These are phyloP conservation scores for Elgonia sp. DNA, from an alignment of 2,888 invertebrate species.

Conservation along the genomic window DNA sequence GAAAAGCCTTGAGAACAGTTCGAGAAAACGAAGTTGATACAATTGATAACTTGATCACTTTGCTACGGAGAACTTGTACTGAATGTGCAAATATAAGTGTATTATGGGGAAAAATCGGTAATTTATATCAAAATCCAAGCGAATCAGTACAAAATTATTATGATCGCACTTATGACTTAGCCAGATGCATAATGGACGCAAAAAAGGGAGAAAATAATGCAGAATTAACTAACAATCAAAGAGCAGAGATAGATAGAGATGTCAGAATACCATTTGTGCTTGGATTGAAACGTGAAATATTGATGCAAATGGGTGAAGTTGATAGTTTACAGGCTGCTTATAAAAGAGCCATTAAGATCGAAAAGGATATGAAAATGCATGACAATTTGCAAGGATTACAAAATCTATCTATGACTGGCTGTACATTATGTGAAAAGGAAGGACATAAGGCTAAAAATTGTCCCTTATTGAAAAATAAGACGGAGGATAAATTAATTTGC, in stretches of 20 bases:
- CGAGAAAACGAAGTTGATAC: neutral
- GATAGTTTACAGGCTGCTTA: neutral
- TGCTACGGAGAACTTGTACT: neutral
- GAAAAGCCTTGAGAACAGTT: neutral
- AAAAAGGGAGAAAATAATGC: neutral
- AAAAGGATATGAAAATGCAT: neutral
- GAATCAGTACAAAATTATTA: neutral
- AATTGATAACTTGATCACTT: neutral
- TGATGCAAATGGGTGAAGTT: neutral
- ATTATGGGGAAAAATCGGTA: neutral
- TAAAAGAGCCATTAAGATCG: neutral
- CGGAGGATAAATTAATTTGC: neutral
- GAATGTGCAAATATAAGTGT: neutral
- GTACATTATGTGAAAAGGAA: constrained; percentile 12
- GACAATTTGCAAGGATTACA: neutral
- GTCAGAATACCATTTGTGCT: neutral
- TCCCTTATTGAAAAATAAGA: neutral
- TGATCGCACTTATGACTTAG: neutral
- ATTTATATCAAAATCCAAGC: neutral
- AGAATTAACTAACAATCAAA: constrained; percentile 4
- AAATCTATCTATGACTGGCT: neutral
- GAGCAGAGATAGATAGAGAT: constrained; percentile 6
- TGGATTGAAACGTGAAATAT: constrained; percentile 23
- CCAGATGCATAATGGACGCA: neutral
- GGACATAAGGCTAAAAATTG: constrained; percentile 32